A percentile compares a stretch with the other conserved stretches of the same genome.
phyloP scores from a whole-genome alignment of 2,113 vertebrate genomes.

The Hemiscyllium ocellatum region DNA sequence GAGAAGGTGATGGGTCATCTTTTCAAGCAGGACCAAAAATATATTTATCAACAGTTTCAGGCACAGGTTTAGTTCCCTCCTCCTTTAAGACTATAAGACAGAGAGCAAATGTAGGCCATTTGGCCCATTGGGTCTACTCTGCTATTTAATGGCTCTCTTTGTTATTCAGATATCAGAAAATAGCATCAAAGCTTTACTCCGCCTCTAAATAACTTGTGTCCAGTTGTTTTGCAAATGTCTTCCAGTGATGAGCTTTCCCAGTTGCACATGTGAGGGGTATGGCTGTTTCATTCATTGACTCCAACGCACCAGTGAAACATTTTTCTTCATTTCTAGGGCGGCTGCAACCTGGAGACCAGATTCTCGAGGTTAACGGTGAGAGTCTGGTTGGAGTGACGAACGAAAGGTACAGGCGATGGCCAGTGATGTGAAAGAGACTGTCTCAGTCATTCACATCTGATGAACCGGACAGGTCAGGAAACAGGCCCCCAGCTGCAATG shows the following conservation, averaged over 20 bases:
- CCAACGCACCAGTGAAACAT: background rate
- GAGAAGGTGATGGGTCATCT: background rate
- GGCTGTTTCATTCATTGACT: too few species aligned
- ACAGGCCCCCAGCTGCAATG: background rate
- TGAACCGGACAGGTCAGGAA: background rate
- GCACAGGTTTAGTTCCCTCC: background rate
- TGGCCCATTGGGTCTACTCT: too few species aligned
- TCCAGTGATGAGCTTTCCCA: background rate
- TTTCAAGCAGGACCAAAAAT: background rate
- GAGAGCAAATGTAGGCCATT: too few species aligned
- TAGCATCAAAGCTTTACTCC: background rate
- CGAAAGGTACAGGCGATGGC: slow-evolving; percentile 60
- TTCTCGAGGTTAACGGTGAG: slow-evolving; percentile 83
- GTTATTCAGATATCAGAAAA: background rate
- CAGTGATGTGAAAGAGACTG: background rate
- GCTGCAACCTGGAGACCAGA: slow-evolving; percentile 80
- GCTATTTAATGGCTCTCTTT: background rate
- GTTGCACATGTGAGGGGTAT: too few species aligned
- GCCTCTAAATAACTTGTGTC: background rate
- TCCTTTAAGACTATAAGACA: too few species aligned
- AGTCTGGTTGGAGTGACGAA: slow-evolving; percentile 75
- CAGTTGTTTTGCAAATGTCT: background rate
- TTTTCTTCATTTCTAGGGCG: slow-evolving; percentile 56
- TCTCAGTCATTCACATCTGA: background rate
- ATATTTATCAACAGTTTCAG: too few species aligned